Evolutionary conservation across 2,888 invertebrate genomes (phyloP), one percentile per base, ranked within the genome.

Genomic region (Pandemis cinnamomeana): DNA sequence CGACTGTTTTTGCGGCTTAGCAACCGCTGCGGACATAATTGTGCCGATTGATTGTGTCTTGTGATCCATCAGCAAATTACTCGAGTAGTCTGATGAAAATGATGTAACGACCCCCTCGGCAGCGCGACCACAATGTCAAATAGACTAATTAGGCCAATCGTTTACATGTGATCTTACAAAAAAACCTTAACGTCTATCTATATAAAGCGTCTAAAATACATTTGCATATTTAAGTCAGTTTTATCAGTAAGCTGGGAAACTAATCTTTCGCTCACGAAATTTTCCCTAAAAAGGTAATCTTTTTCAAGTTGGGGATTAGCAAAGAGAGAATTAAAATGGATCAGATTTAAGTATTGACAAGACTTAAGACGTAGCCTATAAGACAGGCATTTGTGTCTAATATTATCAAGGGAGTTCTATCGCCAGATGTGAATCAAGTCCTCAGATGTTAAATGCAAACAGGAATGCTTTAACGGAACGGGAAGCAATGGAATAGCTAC

Each of bases 91-190:
- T 67, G 71, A 64, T 60, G 64, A 66, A 20, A 75, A 77, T 85
- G 84, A 86, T 82, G 86, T 86, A 86, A 86, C 78, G 75, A 79
- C 76, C 79, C 78, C 27, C n/a, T 58, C 78, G 73, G 77, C 73
- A 67, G 36, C 36, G 71, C 51, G 55, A 46, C 58, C 58, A 63
- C 60, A 75, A 71, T 66, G 55, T 67, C 67, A 67, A 71, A 61
- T 67, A 62, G 77, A 77, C 62, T 82, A 87, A 85, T 86, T 83
- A 83, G 82, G 81, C 77, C 83, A 83, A 83, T 81, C 78, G 11
- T 36, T 61, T 44, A 20, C 20, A 20, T 8, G 15, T 61, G 53
- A 53, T 55, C 36, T 61, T 41, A 55, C 55, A 27, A 68, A 13
- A n/a, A 11, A 75, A 76, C 67, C 67, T 20, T 63, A 71, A 71